These are phyloP conservation scores for Plumapathes pennacea DNA, from an alignment of 92 coral and sea anemone species.

Conservation along the genomic window DNA sequence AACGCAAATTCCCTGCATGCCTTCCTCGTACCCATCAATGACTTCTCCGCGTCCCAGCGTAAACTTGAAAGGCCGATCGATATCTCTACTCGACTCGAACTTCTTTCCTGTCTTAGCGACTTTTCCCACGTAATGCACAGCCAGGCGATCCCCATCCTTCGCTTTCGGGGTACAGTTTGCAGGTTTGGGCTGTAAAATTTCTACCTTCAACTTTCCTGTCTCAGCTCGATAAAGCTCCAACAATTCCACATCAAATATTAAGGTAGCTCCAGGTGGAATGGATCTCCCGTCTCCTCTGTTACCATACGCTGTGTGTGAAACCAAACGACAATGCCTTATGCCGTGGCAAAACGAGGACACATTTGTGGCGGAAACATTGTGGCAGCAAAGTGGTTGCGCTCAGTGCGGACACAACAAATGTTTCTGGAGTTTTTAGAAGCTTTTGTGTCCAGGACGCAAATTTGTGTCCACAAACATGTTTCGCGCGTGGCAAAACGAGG, in stretches of 20 bases:
- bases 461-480: no score
- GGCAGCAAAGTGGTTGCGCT: no score
- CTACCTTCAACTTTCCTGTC: conserved; percentile 11
- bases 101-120: conserved; percentile 13
- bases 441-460: no score
- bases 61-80: conserved; percentile 12
- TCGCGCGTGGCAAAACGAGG: no score
- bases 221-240: no score
- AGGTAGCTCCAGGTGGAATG: conserved; percentile 76
- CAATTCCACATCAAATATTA: conserved; percentile 83
- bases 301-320: conserved; percentile 89
- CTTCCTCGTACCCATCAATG: conserved; percentile 18
- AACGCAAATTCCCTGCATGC: conserved; percentile 28
- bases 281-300: conserved; percentile 66
- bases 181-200: conserved; percentile 1
- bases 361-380: no score
- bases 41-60: conserved; percentile 18
- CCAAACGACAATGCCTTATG: no score
- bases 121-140: conserved; percentile 18
- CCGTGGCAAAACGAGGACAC: no score
- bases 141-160: conserved; percentile 17
- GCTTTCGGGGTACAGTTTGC: conserved; percentile 6
- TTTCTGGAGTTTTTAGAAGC: no score
- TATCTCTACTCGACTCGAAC: conserved; percentile 24
- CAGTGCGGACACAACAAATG: no score